Percentiles rank a stretch among this genome's conserved stretches.
Evolutionary conservation across 2,888 invertebrate species (phyloP).

Genomic region (Girardia tigrina): DNA sequence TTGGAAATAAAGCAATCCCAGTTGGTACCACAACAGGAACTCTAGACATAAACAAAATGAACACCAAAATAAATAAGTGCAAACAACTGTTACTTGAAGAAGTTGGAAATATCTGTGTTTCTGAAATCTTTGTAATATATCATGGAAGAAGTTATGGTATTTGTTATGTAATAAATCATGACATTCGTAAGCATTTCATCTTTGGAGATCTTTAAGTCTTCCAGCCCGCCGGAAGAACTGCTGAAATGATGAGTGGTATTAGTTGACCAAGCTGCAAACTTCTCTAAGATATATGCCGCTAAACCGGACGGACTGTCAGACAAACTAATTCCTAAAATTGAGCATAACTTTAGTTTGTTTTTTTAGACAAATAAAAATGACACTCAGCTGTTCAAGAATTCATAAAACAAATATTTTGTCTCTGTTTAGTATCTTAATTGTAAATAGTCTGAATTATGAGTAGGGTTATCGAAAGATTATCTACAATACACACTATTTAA

Average conservation of each 20-base stretch:
- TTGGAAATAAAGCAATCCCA: background rate
- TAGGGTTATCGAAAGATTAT: too few species aligned
- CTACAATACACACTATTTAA: too few species aligned
- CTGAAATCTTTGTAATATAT: constrained; percentile 61
- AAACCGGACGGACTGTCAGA: constrained; percentile 68
- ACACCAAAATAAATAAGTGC: too few species aligned
- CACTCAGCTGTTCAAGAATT: too few species aligned
- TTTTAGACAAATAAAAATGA: too few species aligned
- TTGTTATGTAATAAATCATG: constrained; percentile 68
- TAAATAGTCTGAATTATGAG: too few species aligned
- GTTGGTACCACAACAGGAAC: background rate
- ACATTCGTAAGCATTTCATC: constrained; percentile 64
- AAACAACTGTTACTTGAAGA: too few species aligned
- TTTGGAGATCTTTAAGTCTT: constrained; percentile 55
- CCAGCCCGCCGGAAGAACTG: constrained; percentile 59
- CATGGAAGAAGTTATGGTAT: constrained; percentile 62
- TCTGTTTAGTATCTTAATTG: too few species aligned
- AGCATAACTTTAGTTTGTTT: too few species aligned
- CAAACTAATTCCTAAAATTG: constrained; percentile 59
- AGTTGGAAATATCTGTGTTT: background rate
- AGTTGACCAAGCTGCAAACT: constrained; percentile 64
- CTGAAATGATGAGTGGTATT: constrained; percentile 51
- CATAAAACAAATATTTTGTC: too few species aligned
- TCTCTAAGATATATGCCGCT: constrained; percentile 76
- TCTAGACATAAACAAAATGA: too few species aligned